Evolutionary conservation across 1,140 invertebrate genomes (phyloP), one percentile per base, ranked within the genome.

Genomic region (Sinella curviseta): DNA sequence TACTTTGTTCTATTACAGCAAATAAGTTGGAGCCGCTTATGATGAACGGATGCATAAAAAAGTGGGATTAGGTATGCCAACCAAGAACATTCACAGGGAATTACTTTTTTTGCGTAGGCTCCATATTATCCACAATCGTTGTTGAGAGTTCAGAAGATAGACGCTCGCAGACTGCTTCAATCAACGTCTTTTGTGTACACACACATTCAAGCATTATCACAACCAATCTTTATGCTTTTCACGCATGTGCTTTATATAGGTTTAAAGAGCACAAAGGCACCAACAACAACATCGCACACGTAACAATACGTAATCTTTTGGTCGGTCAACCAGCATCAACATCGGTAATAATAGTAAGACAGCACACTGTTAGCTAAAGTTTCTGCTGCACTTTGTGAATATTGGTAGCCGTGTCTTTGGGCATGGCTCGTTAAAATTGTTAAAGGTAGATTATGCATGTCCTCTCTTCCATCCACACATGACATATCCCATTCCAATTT

Each of bases 371-470:
- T 48, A 48, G 8, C 20, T 20, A 12, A 20, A 48, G 8, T 48
- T 12, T 20, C 39, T 48, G 8, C 20, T 48, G 39, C 39, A 48
- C 57, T 60, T 60, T 60, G 12, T 70, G 4, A 70, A 70, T 31
- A 33, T 30, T 70, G 65, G 65, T 33, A 70, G 65, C 31, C 65
- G 65, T 70, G 65, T 33, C 31, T 30, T 48, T 70, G 65, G 65
- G 65, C 65, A 70, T 17, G 65, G 65, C 65, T 70, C 65, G 65
- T 70, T 70, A 70, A 33, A 65, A 26, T 48, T 48, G 39, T 30
- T 70, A 70, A 70, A 33, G 57, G 57, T 70, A 70, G 12, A 70
- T 70, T 70, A 14, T 31, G 26, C 65, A 70, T 70, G 65, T 70
- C 65, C 65, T 31, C 24, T 70, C 39, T 48, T 48, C 39, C 39